Base-by-base conservation (phyloP, 2,797 vertebrate species). In the Diplodus sargus region DNA sequence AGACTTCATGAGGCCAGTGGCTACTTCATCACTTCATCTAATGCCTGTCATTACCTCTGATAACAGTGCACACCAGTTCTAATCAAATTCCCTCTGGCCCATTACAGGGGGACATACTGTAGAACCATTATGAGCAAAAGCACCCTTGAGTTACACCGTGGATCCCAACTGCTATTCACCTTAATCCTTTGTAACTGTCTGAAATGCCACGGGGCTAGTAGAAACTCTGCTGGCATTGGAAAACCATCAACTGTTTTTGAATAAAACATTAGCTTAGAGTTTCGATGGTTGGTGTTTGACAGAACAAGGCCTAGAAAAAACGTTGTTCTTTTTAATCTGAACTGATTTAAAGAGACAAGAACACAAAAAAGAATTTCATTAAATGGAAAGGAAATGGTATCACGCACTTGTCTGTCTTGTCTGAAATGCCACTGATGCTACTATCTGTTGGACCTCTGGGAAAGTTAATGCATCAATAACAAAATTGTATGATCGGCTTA, bases 251-350 rank as follows among this genome's bases (percentile, higher is more conserved):
- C 45, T 63, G 73, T 53, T 18, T 53, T n/a, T 87, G 80, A 88
- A 88, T 84, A 69, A 81, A 87, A 79, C 77, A 84, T 65, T 7
- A 76, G 54, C 39, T 42, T 4, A 34, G 76, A 73, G 34, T 57
- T 64, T 51, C 18, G 34, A 42, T 45, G 48, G 28, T 51, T 62
- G 43, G 45, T 4, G 23, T 67, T 62, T 23, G 42, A 51, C 65
- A 74, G 71, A 15, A 17, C 28, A 48, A 67, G 28, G 56, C 70
- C 28, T 51, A 28, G 12, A 20, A 4, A 3, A 8, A 15, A 11
- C 10, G 25, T 25, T 25, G 3, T 4, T 39, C 16, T 74, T 57
- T 22, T 3, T 17, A 5, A 72, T 42, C 15, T 42, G 18, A 53
- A 57, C 23, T 22, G 39, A 60, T 48, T 12, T 45, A 23, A 76